phyloP scores from a whole-genome alignment of 2,888 invertebrate species.

The Drosophila demipolita region DNA sequence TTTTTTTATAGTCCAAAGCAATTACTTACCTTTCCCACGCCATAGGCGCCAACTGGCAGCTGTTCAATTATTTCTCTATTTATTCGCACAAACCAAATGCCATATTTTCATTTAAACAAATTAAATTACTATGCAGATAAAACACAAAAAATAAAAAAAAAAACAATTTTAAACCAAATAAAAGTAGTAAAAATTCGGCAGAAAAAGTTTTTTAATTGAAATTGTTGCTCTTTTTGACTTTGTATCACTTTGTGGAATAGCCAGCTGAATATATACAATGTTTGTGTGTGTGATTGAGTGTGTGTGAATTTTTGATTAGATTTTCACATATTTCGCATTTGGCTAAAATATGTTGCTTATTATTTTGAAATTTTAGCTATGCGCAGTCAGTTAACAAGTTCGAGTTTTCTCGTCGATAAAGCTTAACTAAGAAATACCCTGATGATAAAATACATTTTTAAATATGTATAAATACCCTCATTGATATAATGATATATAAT shows the following conservation, averaged over 20 bases:
- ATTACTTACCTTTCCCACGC: constrained; percentile 70
- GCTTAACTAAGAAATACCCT: background rate
- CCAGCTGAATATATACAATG: background rate
- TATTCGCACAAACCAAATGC: constrained; percentile 20
- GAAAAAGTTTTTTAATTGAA: constrained; percentile 44
- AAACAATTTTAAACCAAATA: background rate
- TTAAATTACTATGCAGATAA: constrained; percentile 49
- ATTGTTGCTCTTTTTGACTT: constrained; percentile 31
- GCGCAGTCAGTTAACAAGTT: constrained; percentile 49
- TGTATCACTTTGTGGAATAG: constrained; percentile 26
- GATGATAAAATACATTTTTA: background rate
- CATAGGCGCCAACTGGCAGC: constrained; percentile 56
- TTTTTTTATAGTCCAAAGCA: constrained; percentile 11
- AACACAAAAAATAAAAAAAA: constrained; percentile 5
- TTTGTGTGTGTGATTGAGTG: constrained; percentile 11
- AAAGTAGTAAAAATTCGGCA: background rate
- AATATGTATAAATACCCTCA: background rate
- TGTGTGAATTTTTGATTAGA: constrained; percentile 44
- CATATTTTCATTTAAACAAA: constrained; percentile 36
- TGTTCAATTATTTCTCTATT: constrained; percentile 50
- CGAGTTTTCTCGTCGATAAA: background rate
- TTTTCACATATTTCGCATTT: constrained; percentile 59
- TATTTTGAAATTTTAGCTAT: constrained; percentile 40
- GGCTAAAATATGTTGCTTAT: constrained; percentile 21
- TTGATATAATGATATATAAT: background rate